Percentiles rank a stretch among this genome's conserved stretches.
phyloP scores from a whole-genome alignment of 2,113 vertebrate species.

The Cnemophilus loriae region DNA sequence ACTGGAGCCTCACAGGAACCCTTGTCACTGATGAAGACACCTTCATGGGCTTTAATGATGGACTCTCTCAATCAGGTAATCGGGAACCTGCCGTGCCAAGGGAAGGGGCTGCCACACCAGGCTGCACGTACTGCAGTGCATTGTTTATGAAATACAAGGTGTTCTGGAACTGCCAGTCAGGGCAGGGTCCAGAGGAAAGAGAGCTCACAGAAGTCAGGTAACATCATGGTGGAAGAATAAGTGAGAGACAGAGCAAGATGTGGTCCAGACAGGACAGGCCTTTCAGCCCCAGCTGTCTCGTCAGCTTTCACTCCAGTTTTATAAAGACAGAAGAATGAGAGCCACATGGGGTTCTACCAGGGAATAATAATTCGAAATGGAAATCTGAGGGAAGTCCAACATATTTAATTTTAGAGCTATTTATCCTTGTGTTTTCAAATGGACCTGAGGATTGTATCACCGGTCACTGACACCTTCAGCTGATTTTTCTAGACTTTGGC shows the following conservation, averaged over 20 bases:
- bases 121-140: not conserved
- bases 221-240: not conserved
- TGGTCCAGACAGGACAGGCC: not conserved
- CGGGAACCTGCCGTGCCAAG: not conserved
- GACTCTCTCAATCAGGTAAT: conserved; percentile 87
- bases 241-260: not conserved
- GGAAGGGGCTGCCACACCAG: not conserved
- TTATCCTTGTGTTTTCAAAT: not conserved
- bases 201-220: not conserved
- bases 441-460: not conserved
- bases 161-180: not conserved
- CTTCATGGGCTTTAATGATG: conserved; percentile 89
- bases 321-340: not conserved
- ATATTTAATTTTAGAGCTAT: not conserved
- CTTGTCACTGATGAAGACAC: conserved; percentile 82
- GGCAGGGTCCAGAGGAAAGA: not conserved
- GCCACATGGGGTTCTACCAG: not conserved
- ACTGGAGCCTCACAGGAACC: conserved; percentile 88
- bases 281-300: not conserved
- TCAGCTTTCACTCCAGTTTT: not conserved
- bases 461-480: not conserved
- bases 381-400: not conserved
- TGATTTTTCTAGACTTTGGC: not conserved
- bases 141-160: not conserved
- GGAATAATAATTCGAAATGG: not conserved